Conservation (phyloP, 23 tunicate species). For the Pegea sp. region DNA sequence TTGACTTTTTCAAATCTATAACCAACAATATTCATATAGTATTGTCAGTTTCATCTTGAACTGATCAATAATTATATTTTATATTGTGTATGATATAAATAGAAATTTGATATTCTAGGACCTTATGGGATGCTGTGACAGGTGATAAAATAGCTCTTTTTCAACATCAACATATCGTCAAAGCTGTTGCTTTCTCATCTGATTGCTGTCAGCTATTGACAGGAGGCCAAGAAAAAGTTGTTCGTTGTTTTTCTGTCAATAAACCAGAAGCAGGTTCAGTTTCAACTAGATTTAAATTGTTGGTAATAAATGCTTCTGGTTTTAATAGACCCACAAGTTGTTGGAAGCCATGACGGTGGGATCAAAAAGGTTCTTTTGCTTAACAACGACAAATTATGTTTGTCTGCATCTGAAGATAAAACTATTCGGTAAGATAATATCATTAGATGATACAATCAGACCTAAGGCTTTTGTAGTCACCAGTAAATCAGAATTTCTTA, state of each 20-base stretch:
- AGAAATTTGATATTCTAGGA: conserved; percentile 8
- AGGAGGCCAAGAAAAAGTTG: conserved; percentile 78
- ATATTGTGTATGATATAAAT: background rate
- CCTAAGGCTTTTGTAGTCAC: background rate
- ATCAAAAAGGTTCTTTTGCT: conserved; percentile 56
- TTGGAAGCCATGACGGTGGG: conserved; percentile 54
- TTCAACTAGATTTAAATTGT: too few relatives aligned
- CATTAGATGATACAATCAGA: background rate
- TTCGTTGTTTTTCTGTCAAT: conserved; percentile 31
- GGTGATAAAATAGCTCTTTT: conserved; percentile 48
- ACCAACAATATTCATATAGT: background rate
- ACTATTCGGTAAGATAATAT: conserved; percentile 9
- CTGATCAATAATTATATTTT: background rate
- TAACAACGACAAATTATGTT: conserved; percentile 14
- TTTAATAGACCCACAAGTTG: conserved; percentile 29
- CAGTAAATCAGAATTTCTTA: too few relatives aligned
- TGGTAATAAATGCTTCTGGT: background rate
- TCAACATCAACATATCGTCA: conserved; percentile 75
- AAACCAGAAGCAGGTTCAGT: conserved; percentile 43
- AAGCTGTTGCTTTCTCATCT: conserved; percentile 86
- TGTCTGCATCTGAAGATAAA: conserved; percentile 74
- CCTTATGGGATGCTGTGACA: conserved; percentile 71
- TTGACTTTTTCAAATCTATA: background rate
- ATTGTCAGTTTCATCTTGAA: background rate
- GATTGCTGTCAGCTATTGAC: conserved; percentile 47